Base-by-base conservation (phyloP, 2,113 vertebrate genomes). In the Microtus richardsoni region DNA sequence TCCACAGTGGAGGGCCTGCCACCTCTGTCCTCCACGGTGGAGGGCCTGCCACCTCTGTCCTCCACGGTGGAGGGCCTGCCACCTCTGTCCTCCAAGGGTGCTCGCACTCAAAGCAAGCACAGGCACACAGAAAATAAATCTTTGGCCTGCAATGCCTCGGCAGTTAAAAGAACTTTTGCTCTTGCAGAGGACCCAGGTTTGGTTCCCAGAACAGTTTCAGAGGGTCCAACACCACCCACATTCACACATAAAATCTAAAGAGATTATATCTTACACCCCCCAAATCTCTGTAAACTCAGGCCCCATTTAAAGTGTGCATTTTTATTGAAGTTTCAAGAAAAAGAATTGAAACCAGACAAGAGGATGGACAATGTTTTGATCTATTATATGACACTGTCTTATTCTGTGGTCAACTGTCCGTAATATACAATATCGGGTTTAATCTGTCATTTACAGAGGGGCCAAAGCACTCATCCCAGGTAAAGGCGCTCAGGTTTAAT, bases 271-370 rank as follows among this genome's bases (percentile, higher is more conserved):
- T 16, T 16, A 70, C 14, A 14, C 70, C 36, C 68, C 19, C 70
- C 36, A 71, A 62, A 64, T 30, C 58, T 64, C 33, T 28, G 62
- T 24, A 92, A 92, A 90, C 70, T 85, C 89, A 85, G 71, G 54
- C 93, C 39, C 86, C 95, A 97, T 96, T 98, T 95, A 98, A 98
- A 98, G 99, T 99, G 99, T 98, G 99, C 98, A 98, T 97, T 91
- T 98, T 99, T 99, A 99, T 99, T 99, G 97, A 98, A 98, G 97
- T 98, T 98, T 54, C 19, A 4, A 54, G 58, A 82, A 82, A 41
- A 83, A 17, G 13, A 44, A 26, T 85, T 94, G 73, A 47, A 97
- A 97, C 77, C 98, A 98, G 98, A 98, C 97, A 98, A 96, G 16
- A 98, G 98, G 98, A 99, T 98, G 98, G 98, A 98, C 98, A 99